Evolutionary conservation across 2,888 invertebrate genomes (phyloP).

Genomic region (Drosophila paramelanica): DNA sequence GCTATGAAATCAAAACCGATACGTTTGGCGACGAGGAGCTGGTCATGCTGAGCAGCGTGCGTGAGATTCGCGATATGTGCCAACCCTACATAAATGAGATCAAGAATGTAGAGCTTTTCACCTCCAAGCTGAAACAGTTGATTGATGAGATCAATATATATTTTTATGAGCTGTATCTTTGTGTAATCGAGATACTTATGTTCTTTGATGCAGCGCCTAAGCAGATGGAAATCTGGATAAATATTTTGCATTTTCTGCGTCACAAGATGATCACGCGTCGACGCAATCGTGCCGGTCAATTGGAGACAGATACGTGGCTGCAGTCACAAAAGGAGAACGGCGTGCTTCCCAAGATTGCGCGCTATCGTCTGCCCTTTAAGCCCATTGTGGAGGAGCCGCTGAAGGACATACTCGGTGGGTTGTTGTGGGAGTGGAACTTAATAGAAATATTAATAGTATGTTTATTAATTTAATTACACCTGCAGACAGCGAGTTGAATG

Average conservation of each 20-base stretch:
- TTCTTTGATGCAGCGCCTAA: conserved; percentile 80
- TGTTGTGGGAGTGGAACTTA: neutral
- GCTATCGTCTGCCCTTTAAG: conserved; percentile 84
- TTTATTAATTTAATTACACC: neutral
- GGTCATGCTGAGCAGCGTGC: conserved; percentile 75
- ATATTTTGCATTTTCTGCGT: conserved; percentile 83
- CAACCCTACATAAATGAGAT: conserved; percentile 84
- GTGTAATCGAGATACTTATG: conserved; percentile 83
- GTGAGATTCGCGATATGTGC: conserved; percentile 79
- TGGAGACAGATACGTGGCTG: conserved; percentile 84
- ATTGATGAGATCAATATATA: conserved; percentile 84
- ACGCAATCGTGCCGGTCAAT: conserved; percentile 80
- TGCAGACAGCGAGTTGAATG: conserved; percentile 82
- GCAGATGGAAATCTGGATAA: conserved; percentile 83
- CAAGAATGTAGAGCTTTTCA: conserved; percentile 80
- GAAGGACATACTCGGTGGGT: conserved; percentile 80
- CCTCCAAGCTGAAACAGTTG: conserved; percentile 78
- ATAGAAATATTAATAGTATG: neutral
- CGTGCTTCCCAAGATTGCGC: conserved; percentile 84
- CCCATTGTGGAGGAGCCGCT: conserved; percentile 83
- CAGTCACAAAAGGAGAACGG: conserved; percentile 82
- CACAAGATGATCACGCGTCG: conserved; percentile 84
- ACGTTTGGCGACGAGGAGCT: conserved; percentile 83
- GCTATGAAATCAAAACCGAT: conserved; percentile 82
- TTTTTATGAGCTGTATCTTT: conserved; percentile 84